Base-by-base conservation (phyloP, 2,113 vertebrate species). In the Podocnemis expansa region DNA sequence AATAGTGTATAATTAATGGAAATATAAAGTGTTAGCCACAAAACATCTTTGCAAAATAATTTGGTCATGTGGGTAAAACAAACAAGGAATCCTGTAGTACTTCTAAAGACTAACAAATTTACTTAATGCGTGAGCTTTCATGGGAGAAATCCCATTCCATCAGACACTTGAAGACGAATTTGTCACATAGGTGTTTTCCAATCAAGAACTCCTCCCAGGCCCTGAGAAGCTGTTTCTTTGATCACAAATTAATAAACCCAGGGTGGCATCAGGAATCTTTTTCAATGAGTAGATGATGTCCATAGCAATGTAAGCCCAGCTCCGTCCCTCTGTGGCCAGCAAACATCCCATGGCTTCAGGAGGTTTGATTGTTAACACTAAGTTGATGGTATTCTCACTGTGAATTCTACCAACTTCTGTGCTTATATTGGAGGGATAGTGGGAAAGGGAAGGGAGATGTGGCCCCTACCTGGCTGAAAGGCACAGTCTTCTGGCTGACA, bases 41-140 rank as follows among this genome's bases (percentile, higher is more conserved):
- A 90, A 91, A 92, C 95, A 89, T 96, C 94, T 96, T 96, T 97
- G 95, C 96, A 95, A 97, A 97, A 96, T 96, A 96, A 95, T 97
- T 96, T 87, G 88, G 85, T 90, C 92, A 96, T 96, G 78, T n/a
- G n/a, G n/a, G n/a, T n/a, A n/a, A n/a, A n/a, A n/a, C n/a, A n/a
- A n/a, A n/a, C n/a, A n/a, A n/a, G n/a, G n/a, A n/a, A n/a, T n/a
- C n/a, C n/a, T n/a, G n/a, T n/a, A n/a, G n/a, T n/a, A n/a, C n/a
- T n/a, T n/a, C n/a, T n/a, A n/a, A n/a, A n/a, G n/a, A n/a, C n/a
- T n/a, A n/a, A n/a, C n/a, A n/a, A n/a, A n/a, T n/a, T n/a, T n/a
- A n/a, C n/a, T n/a, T n/a, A n/a, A n/a, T n/a, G n/a, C n/a, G n/a
- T n/a, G n/a, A n/a, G n/a, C n/a, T n/a, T n/a, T n/a, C n/a, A n/a